Evolutionary conservation across 1,140 invertebrate genomes (phyloP), one percentile per base, ranked within the genome.

Genomic region (Telenomus remus): DNA sequence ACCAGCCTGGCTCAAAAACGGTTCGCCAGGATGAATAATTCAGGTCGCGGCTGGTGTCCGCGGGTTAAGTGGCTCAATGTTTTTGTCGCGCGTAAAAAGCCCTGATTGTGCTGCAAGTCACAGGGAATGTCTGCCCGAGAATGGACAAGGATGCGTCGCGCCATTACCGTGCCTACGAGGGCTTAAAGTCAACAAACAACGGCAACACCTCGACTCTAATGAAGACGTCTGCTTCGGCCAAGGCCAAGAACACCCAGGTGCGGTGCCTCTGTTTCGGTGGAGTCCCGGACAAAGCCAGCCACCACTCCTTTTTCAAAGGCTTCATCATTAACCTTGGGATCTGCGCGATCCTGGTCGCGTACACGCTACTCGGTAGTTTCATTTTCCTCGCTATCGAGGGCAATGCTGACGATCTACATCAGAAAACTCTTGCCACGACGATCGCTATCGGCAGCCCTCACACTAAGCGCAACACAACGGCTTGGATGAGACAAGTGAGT

Each of bases 371-470:
- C 49, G 95, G 95, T 12, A 97, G 96, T 35, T 95, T 98, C 82
- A 95, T 98, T 78, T 98, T 98, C 83, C 89, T 97, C 39, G 93
- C 95, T 13, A 94, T 97, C 35, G 96, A 98, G 89, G 94, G 93
- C 39, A 88, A 85, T 59, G 65, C 81, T 9, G 84, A 81, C 34
- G 76, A 74, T 0, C 89, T 90, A 73, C 93, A 91, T 76, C 91
- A 92, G 79, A 91, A 91, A 76, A 92, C 91, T 8, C 80, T 93
- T 42, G 91, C 91, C 0, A 91, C 91, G 8, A 92, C 91, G 10
- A 86, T 89, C 87, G 89, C 82, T 79, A 89, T 76, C 78, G 86
- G 49, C 81, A 89, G 83, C 84, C 89, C 80, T 83, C 82, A 76
- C 80, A 82, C 63, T 83, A 89, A 79, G 79, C 79, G 84, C 79